Evolutionary conservation across 1,140 invertebrate species (phyloP).

Genomic region (Danaus plexippus): DNA sequence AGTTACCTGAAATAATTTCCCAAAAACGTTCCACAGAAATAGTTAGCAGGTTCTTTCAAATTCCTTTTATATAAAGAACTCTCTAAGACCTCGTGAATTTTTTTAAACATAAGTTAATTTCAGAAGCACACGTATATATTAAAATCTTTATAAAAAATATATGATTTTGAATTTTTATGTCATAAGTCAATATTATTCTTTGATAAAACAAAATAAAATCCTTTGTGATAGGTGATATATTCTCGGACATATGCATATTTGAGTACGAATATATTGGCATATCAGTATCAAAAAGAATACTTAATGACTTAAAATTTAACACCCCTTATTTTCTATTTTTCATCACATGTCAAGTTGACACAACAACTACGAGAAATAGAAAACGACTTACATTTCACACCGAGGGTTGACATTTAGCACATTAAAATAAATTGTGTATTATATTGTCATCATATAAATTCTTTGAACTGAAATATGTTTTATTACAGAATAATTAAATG

Average conservation of each 20-base stretch:
- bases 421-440: slow-evolving; percentile 1
- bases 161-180: slow-evolving; percentile 9
- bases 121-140: slow-evolving; percentile 11
- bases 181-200: background rate
- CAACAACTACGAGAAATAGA: slow-evolving; percentile 10
- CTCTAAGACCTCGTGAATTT: too few species aligned
- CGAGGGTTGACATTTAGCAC: slow-evolving; percentile 6
- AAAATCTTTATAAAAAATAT: slow-evolving; percentile 12
- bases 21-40: slow-evolving; percentile 12
- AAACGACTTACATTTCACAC: slow-evolving; percentile 8
- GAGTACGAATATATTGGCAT: background rate
- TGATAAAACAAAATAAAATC: too few species aligned
- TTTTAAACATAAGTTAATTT: slow-evolving; percentile 3
- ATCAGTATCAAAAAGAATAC: slow-evolving; percentile 16
- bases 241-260: background rate
- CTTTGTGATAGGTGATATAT: too few species aligned
- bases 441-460: background rate
- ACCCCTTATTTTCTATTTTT: slow-evolving; percentile 14
- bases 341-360: slow-evolving; percentile 11
- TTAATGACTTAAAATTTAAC: slow-evolving; percentile 11
- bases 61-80: slow-evolving; percentile 2
- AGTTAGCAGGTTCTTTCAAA: slow-evolving; percentile 15
- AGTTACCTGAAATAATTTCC: slow-evolving; percentile 10
- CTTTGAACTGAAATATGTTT: background rate
- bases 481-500: slow-evolving; percentile 1